Percentiles rank a stretch among this genome's conserved stretches.
Conservation (phyloP, 2,113 vertebrate genomes). For the Ivindomyrus marchei region DNA sequence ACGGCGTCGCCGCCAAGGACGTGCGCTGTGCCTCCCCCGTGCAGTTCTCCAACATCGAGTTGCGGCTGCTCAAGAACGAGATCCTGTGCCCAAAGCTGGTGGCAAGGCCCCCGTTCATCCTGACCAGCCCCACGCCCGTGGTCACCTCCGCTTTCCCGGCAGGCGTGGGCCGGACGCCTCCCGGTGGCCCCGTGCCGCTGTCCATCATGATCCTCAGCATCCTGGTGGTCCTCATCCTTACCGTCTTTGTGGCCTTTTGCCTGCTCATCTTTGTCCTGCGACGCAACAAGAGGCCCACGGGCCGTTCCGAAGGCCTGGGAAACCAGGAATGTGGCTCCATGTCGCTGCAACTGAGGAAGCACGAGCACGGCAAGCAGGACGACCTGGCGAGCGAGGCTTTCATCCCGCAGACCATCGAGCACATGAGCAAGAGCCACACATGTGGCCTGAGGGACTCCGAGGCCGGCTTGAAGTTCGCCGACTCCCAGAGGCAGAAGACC, state of each 20-base stretch:
- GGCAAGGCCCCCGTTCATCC: conserved; percentile 74
- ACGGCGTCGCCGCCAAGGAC: conserved; percentile 85
- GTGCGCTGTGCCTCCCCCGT: conserved; percentile 88
- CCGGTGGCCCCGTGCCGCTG: conserved; percentile 88
- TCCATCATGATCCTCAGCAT: conserved; percentile 97
- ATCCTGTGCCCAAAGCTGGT: conserved; percentile 89
- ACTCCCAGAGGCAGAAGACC: conserved; percentile 85
- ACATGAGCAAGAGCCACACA: conserved; percentile 92
- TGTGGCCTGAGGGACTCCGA: conserved; percentile 87
- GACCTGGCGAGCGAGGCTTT: conserved; percentile 82
- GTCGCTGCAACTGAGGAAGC: conserved; percentile 83
- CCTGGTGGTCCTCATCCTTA: conserved; percentile 90
- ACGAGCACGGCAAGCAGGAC: conserved; percentile 82
- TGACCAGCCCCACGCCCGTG: conserved; percentile 71
- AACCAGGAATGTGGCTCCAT: conserved; percentile 83
- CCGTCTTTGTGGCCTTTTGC: conserved; percentile 96
- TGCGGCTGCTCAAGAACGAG: conserved; percentile 89
- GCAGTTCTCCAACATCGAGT: conserved; percentile 89
- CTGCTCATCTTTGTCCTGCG: conserved; percentile 91
- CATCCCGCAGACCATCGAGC: conserved; percentile 95
- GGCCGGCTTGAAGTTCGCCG: conserved; percentile 78
- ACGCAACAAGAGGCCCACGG: conserved; percentile 84
- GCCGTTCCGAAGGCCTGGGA: conserved; percentile 84
- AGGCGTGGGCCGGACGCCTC: conserved; percentile 80
- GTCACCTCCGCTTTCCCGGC: conserved; percentile 71